phyloP scores from a whole-genome alignment of 2,113 vertebrate genomes.

The Ochotona curzoniae region DNA sequence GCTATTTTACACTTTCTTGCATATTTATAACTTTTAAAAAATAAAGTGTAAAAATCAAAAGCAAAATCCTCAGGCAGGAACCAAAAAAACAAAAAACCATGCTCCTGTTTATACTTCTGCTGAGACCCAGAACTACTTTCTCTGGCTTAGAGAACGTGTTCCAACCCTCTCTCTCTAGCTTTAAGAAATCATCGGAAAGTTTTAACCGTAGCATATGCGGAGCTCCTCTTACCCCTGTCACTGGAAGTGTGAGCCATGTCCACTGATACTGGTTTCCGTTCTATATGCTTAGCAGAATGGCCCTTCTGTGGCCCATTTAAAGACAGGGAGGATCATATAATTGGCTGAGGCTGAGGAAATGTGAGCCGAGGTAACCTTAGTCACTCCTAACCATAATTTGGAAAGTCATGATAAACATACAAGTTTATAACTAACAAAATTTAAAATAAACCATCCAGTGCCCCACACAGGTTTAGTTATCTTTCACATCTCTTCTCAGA shows the following conservation, averaged over 20 bases:
- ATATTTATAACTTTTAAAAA: not conserved
- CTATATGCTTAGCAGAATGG: not conserved
- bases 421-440: not conserved
- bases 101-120: not conserved
- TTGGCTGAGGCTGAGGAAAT: not conserved
- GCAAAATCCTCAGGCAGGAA: too few relatives aligned
- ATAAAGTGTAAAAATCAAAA: not conserved
- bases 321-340: not conserved
- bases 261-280: not conserved
- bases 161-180: not conserved
- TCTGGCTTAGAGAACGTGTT: not conserved
- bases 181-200: not conserved
- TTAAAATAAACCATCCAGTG: not conserved
- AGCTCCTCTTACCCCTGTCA: too few relatives aligned
- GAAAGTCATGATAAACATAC: not conserved
- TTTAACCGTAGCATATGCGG: not conserved
- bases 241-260: not conserved
- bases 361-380: not conserved
- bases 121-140: not conserved
- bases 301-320: not conserved
- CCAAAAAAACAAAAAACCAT: too few relatives aligned
- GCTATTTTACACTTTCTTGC: not conserved
- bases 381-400: not conserved
- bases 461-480: not conserved
- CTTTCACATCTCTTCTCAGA: not conserved